Percentiles rank a stretch among this genome's conserved stretches.
These are phyloP conservation scores for Diloba caeruleocephala DNA, from an alignment of 2,888 invertebrate genomes.

Conservation along the genomic window DNA sequence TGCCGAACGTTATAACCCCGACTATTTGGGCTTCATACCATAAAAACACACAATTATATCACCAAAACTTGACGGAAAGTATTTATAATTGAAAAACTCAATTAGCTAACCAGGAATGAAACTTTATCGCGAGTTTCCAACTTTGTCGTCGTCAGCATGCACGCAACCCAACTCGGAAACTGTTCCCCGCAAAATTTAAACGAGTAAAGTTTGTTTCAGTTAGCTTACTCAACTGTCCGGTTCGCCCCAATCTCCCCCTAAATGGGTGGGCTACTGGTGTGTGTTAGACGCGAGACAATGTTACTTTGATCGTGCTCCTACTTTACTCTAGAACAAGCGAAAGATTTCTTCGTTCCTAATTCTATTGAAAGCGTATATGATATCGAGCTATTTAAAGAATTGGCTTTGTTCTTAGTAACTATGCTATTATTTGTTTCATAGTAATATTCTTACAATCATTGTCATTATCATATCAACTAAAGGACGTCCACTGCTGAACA, in stretches of 20 bases:
- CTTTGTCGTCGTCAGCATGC: conserved; percentile 74
- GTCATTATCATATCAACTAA: too few relatives aligned
- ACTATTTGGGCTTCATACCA: conserved; percentile 22
- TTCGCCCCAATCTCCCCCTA: conserved; percentile 55
- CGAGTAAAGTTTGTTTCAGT: conserved; percentile 87
- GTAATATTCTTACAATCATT: conserved; percentile 2
- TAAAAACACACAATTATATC: conserved; percentile 34
- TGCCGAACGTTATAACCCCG: conserved; percentile 24
- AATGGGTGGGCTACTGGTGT: conserved; percentile 59
- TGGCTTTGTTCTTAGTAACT: conserved; percentile 25
- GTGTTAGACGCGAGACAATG: conserved; percentile 73
- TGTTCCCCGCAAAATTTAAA: conserved; percentile 86
- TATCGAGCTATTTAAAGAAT: conserved; percentile 15
- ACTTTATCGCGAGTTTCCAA: conserved; percentile 74
- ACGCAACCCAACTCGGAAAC: conserved; percentile 77
- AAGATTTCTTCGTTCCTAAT: conserved; percentile 48
- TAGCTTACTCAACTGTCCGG: conserved; percentile 83
- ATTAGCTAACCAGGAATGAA: conserved; percentile 72
- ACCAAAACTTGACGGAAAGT: conserved; percentile 39
- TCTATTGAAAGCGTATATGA: conserved; percentile 30
- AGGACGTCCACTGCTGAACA: too few relatives aligned
- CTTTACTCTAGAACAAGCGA: conserved; percentile 54
- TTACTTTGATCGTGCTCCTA: conserved; percentile 70
- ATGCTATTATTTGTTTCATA: conserved; percentile 11
- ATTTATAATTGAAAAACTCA: conserved; percentile 71